phyloP scores from a whole-genome alignment of 2,888 invertebrate species.

The Ametastegia equiseti region DNA sequence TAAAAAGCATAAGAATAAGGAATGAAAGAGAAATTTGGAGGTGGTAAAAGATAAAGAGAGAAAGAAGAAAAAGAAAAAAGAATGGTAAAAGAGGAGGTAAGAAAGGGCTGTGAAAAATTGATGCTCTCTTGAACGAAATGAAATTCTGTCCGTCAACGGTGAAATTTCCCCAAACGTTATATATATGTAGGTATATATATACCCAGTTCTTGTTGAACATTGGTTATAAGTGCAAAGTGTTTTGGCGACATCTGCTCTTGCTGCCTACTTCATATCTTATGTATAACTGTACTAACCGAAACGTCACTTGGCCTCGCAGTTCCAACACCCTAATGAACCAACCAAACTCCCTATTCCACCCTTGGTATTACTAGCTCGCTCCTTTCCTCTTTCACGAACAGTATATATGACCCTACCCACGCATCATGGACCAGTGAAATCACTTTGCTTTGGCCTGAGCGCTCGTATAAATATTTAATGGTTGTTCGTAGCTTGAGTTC shows the following conservation, averaged over 20 bases:
- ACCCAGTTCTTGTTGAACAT: constrained; percentile 19
- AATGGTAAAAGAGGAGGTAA: neutral
- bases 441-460: constrained; percentile 8
- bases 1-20: neutral
- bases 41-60: neutral
- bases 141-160: constrained; percentile 36
- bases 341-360: neutral
- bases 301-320: constrained; percentile 24
- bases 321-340: constrained; percentile 26
- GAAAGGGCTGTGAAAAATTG: constrained; percentile 34
- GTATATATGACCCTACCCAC: neutral
- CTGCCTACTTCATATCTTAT: constrained; percentile 30
- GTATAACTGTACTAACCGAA: constrained; percentile 18
- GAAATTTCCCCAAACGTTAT: neutral
- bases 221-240: constrained; percentile 37
- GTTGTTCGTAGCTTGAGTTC: neutral
- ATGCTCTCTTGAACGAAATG: constrained; percentile 40
- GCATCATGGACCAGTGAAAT: constrained; percentile 20
- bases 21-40: neutral
- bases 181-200: too few species aligned
- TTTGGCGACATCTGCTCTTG: constrained; percentile 25
- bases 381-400: neutral
- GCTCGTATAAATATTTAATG: constrained; percentile 28
- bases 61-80: neutral
- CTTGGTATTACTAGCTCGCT: neutral